phyloP scores from a whole-genome alignment of 2,797 vertebrate species.

The Macroramphosus scolopax region DNA sequence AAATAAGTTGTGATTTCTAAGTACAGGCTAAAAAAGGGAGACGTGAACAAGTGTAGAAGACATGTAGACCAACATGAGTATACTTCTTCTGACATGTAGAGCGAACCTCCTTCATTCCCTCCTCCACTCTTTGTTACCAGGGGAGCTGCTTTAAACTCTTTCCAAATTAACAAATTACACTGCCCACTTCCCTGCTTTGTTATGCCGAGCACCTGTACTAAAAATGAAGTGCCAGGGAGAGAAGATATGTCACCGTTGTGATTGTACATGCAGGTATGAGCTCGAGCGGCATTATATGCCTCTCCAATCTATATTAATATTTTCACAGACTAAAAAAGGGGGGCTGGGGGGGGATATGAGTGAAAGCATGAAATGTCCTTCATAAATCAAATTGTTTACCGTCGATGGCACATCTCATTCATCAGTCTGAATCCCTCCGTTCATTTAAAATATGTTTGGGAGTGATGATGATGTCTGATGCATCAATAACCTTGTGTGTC shows the following conservation, averaged over 20 bases:
- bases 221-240: conserved; percentile 53
- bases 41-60: not conserved
- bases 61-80: too few species aligned
- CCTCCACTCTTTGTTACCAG: conserved; percentile 26
- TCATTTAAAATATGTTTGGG: conserved; percentile 51
- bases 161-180: conserved; percentile 69
- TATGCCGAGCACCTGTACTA: conserved; percentile 58
- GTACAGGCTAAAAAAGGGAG: not conserved
- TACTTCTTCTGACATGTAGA: conserved; percentile 6
- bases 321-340: conserved; percentile 31
- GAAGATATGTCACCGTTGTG: conserved; percentile 40
- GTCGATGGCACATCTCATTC: conserved; percentile 59
- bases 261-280: conserved; percentile 11
- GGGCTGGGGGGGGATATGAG: conserved; percentile 26
- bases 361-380: conserved; percentile 42
- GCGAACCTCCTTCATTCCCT: not conserved
- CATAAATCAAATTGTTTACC: conserved; percentile 68
- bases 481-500: conserved; percentile 60
- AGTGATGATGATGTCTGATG: conserved; percentile 54
- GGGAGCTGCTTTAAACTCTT: conserved; percentile 63
- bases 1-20: not conserved
- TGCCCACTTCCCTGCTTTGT: conserved; percentile 58
- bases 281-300: conserved; percentile 25
- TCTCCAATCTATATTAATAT: conserved; percentile 41
- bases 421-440: conserved; percentile 58